Evolutionary conservation across 1,140 invertebrate species (phyloP), one percentile per base, ranked within the genome.

Genomic region (Zaprionus davidi): DNA sequence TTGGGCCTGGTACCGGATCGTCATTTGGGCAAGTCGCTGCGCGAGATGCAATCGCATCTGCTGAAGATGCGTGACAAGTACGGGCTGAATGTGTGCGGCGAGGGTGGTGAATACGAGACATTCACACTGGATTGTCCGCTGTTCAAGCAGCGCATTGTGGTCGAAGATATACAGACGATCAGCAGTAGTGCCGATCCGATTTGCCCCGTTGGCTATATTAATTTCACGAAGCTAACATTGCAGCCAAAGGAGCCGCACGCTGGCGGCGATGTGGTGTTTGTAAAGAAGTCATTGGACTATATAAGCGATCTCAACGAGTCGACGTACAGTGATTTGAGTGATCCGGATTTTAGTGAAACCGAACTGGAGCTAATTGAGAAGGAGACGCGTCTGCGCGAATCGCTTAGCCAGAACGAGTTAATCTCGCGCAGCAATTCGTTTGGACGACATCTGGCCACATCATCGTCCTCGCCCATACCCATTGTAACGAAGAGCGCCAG

Each of bases 21-120:
- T 81, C 98, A 99, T 94, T 94, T 99, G 66, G 98, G 98, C 36
- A 96, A 97, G 94, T 96, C 96, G 31, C 94, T 99, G 75, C 94
- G 94, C 76, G 96, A 98, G 82, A 96, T 99, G 92, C 96, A 97
- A 92, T 95, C 96, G 20, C 96, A 99, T 93, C 94, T 99, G 80
- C 87, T 96, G 65, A 95, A 96, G 93, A 97, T 99, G 96, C 96
- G 97, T 92, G 96, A 97, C 93, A 98, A 99, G 93, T 99, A 98
- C 94, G 98, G 98, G 20, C 93, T 99, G 69, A 99, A 99, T 94
- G 96, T 99, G 53, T 99, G 99, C 94, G 99, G 99, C 49, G 99
- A 99, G 94, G 99, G 99, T 46, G 99, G 99, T 56, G 99, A 99
- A 93, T 99, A 99, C 93, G 99, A 99, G 94, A 99, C 98, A 34